Conservation (phyloP, 2,113 vertebrate species). For the Neogobius melanostomus region DNA sequence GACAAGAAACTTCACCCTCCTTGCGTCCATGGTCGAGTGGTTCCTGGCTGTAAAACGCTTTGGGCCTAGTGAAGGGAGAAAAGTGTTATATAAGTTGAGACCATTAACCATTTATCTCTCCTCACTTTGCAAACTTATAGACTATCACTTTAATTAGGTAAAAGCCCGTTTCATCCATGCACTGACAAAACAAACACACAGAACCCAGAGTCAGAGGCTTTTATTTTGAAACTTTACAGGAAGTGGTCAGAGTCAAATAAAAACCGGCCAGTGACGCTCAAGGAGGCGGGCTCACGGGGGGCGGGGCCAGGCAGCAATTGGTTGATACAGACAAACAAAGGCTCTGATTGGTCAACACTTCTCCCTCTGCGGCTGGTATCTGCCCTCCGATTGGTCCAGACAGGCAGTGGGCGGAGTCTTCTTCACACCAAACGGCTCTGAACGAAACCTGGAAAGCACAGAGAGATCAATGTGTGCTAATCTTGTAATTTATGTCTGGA, state of each 20-base stretch:
- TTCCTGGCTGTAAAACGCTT: too few species aligned
- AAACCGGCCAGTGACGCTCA: neutral
- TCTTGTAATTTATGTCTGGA: too few species aligned
- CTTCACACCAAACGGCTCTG: conserved; percentile 5
- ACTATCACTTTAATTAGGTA: too few species aligned
- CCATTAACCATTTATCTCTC: too few species aligned
- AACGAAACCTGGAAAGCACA: neutral
- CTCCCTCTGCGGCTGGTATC: neutral
- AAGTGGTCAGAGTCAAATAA: neutral
- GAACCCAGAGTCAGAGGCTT: neutral
- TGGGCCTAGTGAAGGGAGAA: too few species aligned
- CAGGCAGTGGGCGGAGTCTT: neutral
- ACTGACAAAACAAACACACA: neutral
- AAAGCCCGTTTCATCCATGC: too few species aligned
- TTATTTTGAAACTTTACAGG: conserved; percentile 13
- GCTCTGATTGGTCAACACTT: conserved; percentile 3
- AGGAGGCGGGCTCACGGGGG: neutral
- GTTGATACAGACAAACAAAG: conserved; percentile 2
- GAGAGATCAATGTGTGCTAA: neutral
- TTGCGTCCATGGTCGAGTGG: too few species aligned
- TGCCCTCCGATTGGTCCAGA: neutral
- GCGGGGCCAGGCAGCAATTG: neutral
- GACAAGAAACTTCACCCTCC: too few species aligned
- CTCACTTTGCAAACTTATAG: too few species aligned
- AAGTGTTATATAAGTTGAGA: too few species aligned